A percentile compares a stretch with the other conserved stretches of the same genome.
Evolutionary conservation across 1,140 invertebrate genomes (phyloP).

Genomic region (Propsilocerus akamusi): DNA sequence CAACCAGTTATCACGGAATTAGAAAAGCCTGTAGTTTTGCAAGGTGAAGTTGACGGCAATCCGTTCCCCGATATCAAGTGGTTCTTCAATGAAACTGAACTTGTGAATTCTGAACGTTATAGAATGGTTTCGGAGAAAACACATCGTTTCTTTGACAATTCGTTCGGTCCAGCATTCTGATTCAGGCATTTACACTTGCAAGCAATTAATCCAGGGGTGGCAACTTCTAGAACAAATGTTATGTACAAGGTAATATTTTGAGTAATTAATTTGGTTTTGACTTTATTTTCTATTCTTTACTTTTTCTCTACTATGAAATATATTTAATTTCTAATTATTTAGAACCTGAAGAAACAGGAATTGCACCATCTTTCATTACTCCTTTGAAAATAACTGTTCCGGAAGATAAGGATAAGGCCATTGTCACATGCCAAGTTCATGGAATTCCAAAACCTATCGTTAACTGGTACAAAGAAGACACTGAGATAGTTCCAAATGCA

Average conservation of each 20-base stretch:
- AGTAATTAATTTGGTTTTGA: constrained; percentile 46
- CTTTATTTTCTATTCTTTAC: constrained; percentile 39
- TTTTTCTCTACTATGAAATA: not conserved
- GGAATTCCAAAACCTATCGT: constrained; percentile 66
- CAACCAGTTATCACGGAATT: constrained; percentile 42
- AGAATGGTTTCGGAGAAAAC: constrained; percentile 40
- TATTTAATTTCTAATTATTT: constrained; percentile 23
- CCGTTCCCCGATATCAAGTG: constrained; percentile 62
- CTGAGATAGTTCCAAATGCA: constrained; percentile 38
- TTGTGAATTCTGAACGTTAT: constrained; percentile 47
- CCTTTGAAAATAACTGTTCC: constrained; percentile 36
- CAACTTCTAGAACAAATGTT: constrained; percentile 55
- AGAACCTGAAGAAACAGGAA: constrained; percentile 69
- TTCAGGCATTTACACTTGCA: constrained; percentile 71
- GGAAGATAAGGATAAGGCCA: constrained; percentile 51
- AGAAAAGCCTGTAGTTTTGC: constrained; percentile 38
- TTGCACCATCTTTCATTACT: constrained; percentile 54
- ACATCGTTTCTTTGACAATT: constrained; percentile 46
- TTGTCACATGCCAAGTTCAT: constrained; percentile 51
- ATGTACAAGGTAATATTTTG: constrained; percentile 36
- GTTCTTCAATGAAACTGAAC: constrained; percentile 71
- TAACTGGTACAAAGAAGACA: constrained; percentile 58
- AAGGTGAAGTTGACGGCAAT: constrained; percentile 48
- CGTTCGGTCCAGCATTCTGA: constrained; percentile 50
- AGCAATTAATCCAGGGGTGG: constrained; percentile 53